Base-by-base conservation (phyloP, 2,888 invertebrate species). In the Orthosia gracilis region DNA sequence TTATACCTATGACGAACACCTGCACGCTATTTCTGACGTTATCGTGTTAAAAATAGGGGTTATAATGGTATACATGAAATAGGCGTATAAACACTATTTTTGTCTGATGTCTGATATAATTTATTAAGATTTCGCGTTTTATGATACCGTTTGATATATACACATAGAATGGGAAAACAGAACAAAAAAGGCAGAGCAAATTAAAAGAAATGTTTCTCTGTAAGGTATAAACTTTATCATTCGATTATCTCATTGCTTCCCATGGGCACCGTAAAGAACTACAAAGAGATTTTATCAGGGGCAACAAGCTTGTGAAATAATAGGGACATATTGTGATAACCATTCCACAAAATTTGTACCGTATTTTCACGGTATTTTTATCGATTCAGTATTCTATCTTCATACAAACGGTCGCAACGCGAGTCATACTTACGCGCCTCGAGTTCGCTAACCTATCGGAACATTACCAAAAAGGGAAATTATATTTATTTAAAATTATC, bases 71-170 rank as follows among this genome's bases (percentile, higher is more conserved):
- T 68, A 50, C 17, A 63, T 64, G 61, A 31, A 23, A 62, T 52
- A 49, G 62, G 52, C 63, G 64, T 59, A 61, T 64, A 26, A 50
- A 69, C 47, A 57, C 55, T 63, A 62, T 67, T 81, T 69, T 58
- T 50, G 26, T 47, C 45, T 45, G 21, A 31, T 11, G 18, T 52
- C 17, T 47, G 21, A 69, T 67, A 73, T 74, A 63, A 85, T 74
- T 83, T 76, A 83, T 80, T 72, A 52, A n/a, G 45, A 70, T 73
- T 72, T 81, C 58, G 70, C 74, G 66, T 73, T 85, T 62, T 61
- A 61, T 57, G 50, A 52, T 45, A 59, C 23, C 5, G 26, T 67
- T 71, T 81, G 5, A 23, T 31, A 15, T 45, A 45, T 59, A 45
- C 54, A 63, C 21, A 18, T 26, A 64, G 54, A 50, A 54, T 47